Evolutionary conservation across 2,113 vertebrate species (phyloP).

Genomic region (Abramis brama): DNA sequence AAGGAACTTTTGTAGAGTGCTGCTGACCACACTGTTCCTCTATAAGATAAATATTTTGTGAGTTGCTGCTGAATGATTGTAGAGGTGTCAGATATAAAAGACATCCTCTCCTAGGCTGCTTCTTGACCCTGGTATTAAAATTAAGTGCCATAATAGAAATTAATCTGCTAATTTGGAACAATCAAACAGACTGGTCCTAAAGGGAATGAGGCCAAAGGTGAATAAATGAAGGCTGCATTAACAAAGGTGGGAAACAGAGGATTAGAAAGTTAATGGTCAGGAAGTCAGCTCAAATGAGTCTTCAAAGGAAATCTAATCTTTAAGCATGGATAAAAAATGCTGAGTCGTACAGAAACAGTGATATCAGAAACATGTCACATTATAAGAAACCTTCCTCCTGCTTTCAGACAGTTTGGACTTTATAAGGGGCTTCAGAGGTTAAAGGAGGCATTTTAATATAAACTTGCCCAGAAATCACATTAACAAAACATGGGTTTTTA

Average conservation of each 20-base stretch:
- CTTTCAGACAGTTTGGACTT: neutral
- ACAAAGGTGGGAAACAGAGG: neutral
- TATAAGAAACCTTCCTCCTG: neutral
- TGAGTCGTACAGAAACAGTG: neutral
- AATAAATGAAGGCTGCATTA: constrained; percentile 11
- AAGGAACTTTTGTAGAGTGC: neutral
- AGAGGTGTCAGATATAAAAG: constrained; percentile 14
- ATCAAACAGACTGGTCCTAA: constrained; percentile 7
- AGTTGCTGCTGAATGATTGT: constrained; percentile 33
- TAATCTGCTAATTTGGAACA: constrained; percentile 7
- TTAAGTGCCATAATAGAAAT: constrained; percentile 1
- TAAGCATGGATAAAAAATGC: neutral
- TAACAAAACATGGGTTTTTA: neutral
- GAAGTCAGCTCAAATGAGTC: neutral
- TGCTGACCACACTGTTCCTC: neutral
- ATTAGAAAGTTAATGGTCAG: neutral
- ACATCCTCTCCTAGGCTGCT: neutral
- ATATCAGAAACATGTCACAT: constrained; percentile 24
- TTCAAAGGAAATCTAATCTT: neutral
- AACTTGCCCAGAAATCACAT: neutral
- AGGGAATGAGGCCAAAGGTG: neutral
- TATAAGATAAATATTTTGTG: neutral
- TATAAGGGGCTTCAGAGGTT: neutral
- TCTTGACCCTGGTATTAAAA: neutral
- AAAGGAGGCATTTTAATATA: neutral